Evolutionary conservation across 2,888 invertebrate genomes (phyloP).

Genomic region (Papilio demoleus): DNA sequence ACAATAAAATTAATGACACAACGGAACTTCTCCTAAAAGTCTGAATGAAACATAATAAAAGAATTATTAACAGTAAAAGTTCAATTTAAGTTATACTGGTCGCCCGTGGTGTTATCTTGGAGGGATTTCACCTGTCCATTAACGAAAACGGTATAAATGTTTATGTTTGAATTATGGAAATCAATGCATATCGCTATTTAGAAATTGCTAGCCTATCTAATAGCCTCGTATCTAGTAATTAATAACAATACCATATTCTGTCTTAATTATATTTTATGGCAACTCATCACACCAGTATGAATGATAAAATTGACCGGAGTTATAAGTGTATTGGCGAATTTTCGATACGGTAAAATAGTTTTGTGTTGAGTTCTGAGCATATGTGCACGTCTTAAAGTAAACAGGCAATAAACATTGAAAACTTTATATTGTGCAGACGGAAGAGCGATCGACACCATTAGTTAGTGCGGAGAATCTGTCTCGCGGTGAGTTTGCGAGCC

Average conservation of each 20-base stretch:
- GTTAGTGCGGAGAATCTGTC: conserved; percentile 79
- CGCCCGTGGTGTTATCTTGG: conserved; percentile 2
- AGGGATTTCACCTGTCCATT: conserved; percentile 22
- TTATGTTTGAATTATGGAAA: conserved; percentile 31
- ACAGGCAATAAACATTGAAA: background rate
- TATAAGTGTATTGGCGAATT: background rate
- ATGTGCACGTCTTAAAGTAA: background rate
- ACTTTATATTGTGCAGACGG: conserved; percentile 59
- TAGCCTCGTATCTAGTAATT: background rate
- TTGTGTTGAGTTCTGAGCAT: background rate
- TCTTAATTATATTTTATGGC: background rate
- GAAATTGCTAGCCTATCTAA: conserved; percentile 19
- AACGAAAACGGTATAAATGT: conserved; percentile 33
- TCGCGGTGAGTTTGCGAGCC: conserved; percentile 74
- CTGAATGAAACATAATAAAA: conserved; percentile 3
- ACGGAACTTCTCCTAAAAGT: conserved; percentile 14
- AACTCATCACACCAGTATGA: background rate
- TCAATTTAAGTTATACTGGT: conserved; percentile 22
- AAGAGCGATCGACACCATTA: conserved; percentile 77
- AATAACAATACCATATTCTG: background rate
- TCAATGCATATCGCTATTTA: conserved; percentile 24
- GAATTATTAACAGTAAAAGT: conserved; percentile 10
- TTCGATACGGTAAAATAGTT: background rate
- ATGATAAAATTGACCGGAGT: background rate
- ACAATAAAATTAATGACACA: conserved; percentile 12